Percentiles rank a stretch among this genome's conserved stretches.
phyloP scores from a whole-genome alignment of 2,888 invertebrate genomes.

The Peribatodes rhomboidaria region DNA sequence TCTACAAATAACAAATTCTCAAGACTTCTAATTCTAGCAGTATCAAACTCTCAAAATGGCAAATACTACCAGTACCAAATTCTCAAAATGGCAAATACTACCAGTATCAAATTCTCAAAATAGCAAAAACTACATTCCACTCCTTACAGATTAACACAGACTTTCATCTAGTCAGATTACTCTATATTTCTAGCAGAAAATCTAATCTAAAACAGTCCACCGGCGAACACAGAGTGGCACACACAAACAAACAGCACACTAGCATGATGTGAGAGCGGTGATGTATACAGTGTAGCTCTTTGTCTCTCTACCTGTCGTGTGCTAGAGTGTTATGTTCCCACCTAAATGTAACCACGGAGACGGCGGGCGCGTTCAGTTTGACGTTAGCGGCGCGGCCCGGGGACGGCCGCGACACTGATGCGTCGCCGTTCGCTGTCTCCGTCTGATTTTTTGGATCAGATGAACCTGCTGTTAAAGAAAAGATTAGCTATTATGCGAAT shows the following conservation, averaged over 20 bases:
- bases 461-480: conserved; percentile 44
- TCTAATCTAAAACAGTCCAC: not conserved
- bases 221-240: conserved; percentile 16
- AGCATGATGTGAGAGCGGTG: conserved; percentile 55
- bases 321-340: conserved; percentile 90
- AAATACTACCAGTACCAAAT: too few species aligned
- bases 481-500: not conserved
- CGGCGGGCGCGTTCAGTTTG: conserved; percentile 89
- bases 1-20: too few species aligned
- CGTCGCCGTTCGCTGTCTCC: conserved; percentile 65
- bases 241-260: conserved; percentile 39
- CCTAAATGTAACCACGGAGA: conserved; percentile 97
- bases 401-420: conserved; percentile 63
- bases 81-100: too few species aligned
- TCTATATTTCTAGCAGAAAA: not conserved
- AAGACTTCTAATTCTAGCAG: too few species aligned
- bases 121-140: too few species aligned
- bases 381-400: conserved; percentile 81
- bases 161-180: too few species aligned
- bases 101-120: too few species aligned
- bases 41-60: too few species aligned
- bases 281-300: conserved; percentile 78
- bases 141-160: too few species aligned
- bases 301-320: conserved; percentile 89
- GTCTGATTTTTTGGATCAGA: conserved; percentile 48